Percentiles rank a stretch among this genome's conserved stretches.
phyloP scores from a whole-genome alignment of 2,113 vertebrate genomes.

The Tamias sibiricus region DNA sequence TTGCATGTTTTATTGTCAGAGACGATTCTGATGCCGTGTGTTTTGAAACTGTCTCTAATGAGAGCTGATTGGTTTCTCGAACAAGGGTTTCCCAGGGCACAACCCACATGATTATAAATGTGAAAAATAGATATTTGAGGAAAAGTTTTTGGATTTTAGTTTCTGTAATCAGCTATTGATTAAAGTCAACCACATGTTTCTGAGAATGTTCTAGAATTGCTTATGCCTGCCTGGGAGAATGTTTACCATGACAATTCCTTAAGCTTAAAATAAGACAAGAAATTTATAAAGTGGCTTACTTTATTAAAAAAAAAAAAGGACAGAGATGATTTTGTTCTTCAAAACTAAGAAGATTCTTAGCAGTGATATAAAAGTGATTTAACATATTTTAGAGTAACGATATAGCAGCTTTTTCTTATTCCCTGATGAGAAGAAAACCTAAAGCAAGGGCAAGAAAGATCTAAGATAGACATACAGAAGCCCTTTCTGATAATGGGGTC shows the following conservation, averaged over 20 bases:
- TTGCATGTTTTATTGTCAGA: not conserved
- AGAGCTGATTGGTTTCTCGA: not conserved
- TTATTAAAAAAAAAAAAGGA: not conserved
- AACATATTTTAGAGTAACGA: not conserved
- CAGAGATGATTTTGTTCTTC: not conserved
- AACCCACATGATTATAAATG: not conserved
- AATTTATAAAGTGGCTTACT: not conserved
- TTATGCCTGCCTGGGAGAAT: not conserved
- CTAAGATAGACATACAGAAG: not conserved
- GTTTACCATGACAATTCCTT: not conserved
- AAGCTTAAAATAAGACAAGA: not conserved
- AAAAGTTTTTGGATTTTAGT: not conserved
- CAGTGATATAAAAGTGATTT: not conserved
- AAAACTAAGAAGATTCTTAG: not conserved
- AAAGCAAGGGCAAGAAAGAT: not conserved
- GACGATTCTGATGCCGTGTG: not conserved
- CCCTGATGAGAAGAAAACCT: not conserved
- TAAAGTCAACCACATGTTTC: not conserved
- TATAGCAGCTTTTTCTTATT: not conserved
- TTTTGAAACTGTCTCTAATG: conserved; percentile 13
- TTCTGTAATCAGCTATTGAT: not conserved
- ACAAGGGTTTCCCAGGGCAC: not conserved
- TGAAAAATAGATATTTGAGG: not conserved
- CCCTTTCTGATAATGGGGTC: not conserved
- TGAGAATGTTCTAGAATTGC: not conserved